Evolutionary conservation across 2,113 vertebrate species (phyloP).

Genomic region (Thymallus thymallus): DNA sequence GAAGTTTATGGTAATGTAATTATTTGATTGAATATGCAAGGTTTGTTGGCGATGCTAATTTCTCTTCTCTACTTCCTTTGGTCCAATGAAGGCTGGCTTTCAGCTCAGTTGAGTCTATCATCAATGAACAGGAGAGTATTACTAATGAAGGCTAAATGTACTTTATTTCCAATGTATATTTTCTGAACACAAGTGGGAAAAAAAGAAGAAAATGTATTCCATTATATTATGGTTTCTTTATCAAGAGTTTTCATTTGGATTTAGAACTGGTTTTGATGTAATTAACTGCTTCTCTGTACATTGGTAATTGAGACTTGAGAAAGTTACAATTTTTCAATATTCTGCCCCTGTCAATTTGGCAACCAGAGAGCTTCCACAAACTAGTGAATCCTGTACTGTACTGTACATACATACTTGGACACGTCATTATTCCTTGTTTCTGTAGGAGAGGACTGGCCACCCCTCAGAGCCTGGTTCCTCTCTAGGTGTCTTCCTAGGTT

Average conservation of each 20-base stretch:
- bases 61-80: slow-evolving; percentile 1
- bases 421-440: slow-evolving; percentile 59
- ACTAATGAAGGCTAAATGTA: slow-evolving; percentile 23
- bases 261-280: slow-evolving; percentile 34
- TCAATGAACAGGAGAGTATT: not conserved
- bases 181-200: slow-evolving; percentile 36
- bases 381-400: slow-evolving; percentile 62
- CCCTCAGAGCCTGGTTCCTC: no score
- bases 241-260: slow-evolving; percentile 36
- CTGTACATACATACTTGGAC: slow-evolving; percentile 38
- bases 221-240: slow-evolving; percentile 35
- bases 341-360: slow-evolving; percentile 31
- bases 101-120: slow-evolving; percentile 12
- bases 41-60: not conserved
- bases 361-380: slow-evolving; percentile 20
- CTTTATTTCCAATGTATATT: slow-evolving; percentile 43
- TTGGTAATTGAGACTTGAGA: slow-evolving; percentile 15
- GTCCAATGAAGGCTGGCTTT: slow-evolving; percentile 46
- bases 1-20: slow-evolving; percentile 6
- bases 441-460: slow-evolving; percentile 8
- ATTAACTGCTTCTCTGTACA: slow-evolving; percentile 18
- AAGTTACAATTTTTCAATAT: slow-evolving; percentile 28
- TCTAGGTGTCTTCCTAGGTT: no score
- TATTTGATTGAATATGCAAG: slow-evolving; percentile 3
- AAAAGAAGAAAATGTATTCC: slow-evolving; percentile 36